Conservation (phyloP, 2,888 invertebrate species). For the Leptura quadrifasciata region DNA sequence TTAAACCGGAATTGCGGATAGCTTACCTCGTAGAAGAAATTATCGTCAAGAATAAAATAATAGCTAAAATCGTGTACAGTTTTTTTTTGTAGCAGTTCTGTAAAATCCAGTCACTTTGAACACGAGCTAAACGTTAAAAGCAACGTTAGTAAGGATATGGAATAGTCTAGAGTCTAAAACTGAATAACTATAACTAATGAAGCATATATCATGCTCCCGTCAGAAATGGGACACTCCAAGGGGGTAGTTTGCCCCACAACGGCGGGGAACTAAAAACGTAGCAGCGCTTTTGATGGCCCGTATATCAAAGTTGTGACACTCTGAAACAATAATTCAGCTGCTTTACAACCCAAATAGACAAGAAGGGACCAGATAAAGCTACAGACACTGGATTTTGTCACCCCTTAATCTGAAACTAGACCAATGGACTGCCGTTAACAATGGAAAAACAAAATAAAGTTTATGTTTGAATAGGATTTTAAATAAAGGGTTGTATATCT, state of each 20-base stretch:
- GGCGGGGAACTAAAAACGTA: slow-evolving; percentile 66
- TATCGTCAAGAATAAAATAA: background rate
- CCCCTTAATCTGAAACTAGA: slow-evolving; percentile 39
- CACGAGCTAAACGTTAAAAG: background rate
- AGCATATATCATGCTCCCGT: slow-evolving; percentile 68
- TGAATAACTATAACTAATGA: slow-evolving; percentile 68
- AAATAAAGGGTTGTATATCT: slow-evolving; percentile 19
- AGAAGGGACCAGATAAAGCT: slow-evolving; percentile 66
- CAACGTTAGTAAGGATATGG: slow-evolving; percentile 29
- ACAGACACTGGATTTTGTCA: slow-evolving; percentile 51
- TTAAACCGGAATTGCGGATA: background rate
- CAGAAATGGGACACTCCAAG: slow-evolving; percentile 56
- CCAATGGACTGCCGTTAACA: slow-evolving; percentile 31
- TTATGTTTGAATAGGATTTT: slow-evolving; percentile 30
- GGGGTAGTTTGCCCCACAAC: slow-evolving; percentile 51
- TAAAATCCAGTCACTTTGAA: background rate
- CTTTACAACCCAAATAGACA: slow-evolving; percentile 72
- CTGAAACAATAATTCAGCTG: slow-evolving; percentile 73
- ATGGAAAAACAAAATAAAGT: slow-evolving; percentile 24
- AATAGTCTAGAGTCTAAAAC: slow-evolving; percentile 27
- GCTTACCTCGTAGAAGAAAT: background rate
- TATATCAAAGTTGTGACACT: slow-evolving; percentile 73
- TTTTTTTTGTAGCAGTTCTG: background rate
- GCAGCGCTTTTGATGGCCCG: slow-evolving; percentile 71
- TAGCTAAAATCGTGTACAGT: background rate